These are phyloP conservation scores for Drosophila asahinai DNA, from an alignment of 1,140 invertebrate genomes.

Conservation along the genomic window DNA sequence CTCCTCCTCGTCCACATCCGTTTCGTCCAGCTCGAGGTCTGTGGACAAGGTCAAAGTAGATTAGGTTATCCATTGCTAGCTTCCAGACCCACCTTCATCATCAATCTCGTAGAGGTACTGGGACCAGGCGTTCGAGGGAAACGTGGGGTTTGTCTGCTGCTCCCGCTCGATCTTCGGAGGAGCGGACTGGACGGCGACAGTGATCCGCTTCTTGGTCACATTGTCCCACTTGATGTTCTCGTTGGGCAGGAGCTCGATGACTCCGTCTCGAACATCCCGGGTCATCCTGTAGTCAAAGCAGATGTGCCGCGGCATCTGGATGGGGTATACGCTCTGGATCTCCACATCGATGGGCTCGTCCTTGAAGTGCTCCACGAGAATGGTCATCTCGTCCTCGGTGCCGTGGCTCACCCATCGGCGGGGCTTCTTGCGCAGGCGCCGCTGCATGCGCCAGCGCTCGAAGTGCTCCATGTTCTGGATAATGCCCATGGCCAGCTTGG, in stretches of 20 bases:
- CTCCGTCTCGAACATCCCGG: constrained; percentile 88
- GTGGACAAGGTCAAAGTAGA: background rate
- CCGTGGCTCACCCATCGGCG: constrained; percentile 88
- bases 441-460: constrained; percentile 87
- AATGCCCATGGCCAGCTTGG: constrained; percentile 86
- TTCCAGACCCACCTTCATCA: constrained; percentile 61
- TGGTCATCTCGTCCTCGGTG: constrained; percentile 88
- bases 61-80: background rate
- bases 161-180: constrained; percentile 83
- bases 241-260: constrained; percentile 87
- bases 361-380: constrained; percentile 85
- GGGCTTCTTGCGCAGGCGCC: constrained; percentile 88
- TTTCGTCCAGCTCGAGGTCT: constrained; percentile 71
- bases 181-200: constrained; percentile 86
- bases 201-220: constrained; percentile 86
- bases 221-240: constrained; percentile 86
- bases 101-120: constrained; percentile 87
- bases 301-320: constrained; percentile 85
- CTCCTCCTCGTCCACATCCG: constrained; percentile 74
- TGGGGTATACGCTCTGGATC: constrained; percentile 88
- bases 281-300: constrained; percentile 84
- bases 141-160: constrained; percentile 89
- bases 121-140: constrained; percentile 89
- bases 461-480: constrained; percentile 87
- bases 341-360: constrained; percentile 88